phyloP scores from a whole-genome alignment of 2,797 vertebrate species.

The Sciurus vulgaris region DNA sequence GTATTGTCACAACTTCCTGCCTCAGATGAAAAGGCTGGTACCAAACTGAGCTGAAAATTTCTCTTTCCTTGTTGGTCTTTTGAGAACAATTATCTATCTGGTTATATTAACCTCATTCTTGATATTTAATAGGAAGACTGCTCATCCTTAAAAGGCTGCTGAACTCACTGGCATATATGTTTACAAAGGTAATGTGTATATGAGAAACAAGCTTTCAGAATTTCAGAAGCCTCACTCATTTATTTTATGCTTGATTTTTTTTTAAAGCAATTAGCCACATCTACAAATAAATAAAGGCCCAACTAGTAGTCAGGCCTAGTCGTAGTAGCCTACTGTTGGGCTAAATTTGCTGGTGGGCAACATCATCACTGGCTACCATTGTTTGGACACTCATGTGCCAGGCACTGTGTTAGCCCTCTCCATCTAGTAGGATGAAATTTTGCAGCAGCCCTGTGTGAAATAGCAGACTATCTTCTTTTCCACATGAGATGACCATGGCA shows the following conservation, averaged over 20 bases:
- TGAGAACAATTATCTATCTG: not conserved
- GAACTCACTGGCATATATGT: not conserved
- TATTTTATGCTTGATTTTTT: slow-evolving; percentile 11
- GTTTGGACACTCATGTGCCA: not conserved
- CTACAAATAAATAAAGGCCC: not conserved
- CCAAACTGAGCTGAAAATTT: slow-evolving; percentile 28
- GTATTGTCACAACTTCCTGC: slow-evolving; percentile 58
- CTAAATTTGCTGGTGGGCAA: not conserved
- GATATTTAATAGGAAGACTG: slow-evolving; percentile 38
- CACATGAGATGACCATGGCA: not conserved
- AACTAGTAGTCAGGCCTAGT: not conserved
- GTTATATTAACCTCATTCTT: slow-evolving; percentile 19
- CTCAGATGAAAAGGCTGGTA: slow-evolving; percentile 39
- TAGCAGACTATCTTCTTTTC: not conserved
- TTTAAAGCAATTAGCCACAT: not conserved
- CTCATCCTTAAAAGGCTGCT: slow-evolving; percentile 50
- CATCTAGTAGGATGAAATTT: not conserved
- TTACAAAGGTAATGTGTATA: not conserved
- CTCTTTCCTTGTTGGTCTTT: slow-evolving; percentile 25
- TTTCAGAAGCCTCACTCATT: not conserved
- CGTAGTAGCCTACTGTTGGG: not conserved
- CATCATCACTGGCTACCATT: not conserved
- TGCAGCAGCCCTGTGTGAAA: not conserved
- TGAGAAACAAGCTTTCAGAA: not conserved
- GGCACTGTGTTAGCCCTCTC: too few species aligned